These are phyloP conservation scores for Pseudopodoces humilis DNA, from an alignment of 2,113 vertebrate genomes.

Conservation along the genomic window DNA sequence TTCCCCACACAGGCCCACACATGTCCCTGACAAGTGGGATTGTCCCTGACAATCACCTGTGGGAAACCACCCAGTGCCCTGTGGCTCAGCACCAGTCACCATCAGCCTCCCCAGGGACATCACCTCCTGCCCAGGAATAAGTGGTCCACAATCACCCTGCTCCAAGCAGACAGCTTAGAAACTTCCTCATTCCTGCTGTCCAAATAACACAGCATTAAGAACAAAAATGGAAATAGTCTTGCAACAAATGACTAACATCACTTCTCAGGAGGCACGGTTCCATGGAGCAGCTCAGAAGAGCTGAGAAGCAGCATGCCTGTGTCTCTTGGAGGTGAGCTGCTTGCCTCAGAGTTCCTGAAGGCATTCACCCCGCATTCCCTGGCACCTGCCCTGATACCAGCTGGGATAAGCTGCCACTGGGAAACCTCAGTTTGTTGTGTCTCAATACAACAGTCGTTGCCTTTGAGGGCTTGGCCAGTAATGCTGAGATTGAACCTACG, in stretches of 20 bases:
- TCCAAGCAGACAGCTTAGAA: conserved; percentile 42
- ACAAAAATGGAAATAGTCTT: conserved; percentile 31
- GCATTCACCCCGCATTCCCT: background rate
- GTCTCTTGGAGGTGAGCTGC: background rate
- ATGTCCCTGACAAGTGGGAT: background rate
- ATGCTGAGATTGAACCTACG: background rate
- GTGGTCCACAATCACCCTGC: background rate
- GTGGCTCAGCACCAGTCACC: background rate
- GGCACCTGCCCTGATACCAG: background rate
- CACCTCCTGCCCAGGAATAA: conserved; percentile 43
- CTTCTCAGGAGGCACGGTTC: conserved; percentile 19
- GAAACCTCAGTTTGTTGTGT: background rate
- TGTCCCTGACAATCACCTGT: background rate
- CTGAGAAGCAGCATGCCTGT: background rate
- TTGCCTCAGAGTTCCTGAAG: conserved; percentile 34
- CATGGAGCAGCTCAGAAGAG: background rate
- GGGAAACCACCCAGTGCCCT: background rate
- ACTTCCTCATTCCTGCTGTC: conserved; percentile 20
- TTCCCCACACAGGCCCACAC: background rate
- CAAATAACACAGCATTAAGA: background rate
- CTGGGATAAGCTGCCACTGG: background rate
- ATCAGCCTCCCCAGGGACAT: background rate
- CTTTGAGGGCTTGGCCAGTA: background rate
- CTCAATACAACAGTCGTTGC: rapidly evolving
- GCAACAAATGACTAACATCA: conserved; percentile 49